phyloP scores from a whole-genome alignment of 2,113 vertebrate species.

The Gymnogyps californianus region DNA sequence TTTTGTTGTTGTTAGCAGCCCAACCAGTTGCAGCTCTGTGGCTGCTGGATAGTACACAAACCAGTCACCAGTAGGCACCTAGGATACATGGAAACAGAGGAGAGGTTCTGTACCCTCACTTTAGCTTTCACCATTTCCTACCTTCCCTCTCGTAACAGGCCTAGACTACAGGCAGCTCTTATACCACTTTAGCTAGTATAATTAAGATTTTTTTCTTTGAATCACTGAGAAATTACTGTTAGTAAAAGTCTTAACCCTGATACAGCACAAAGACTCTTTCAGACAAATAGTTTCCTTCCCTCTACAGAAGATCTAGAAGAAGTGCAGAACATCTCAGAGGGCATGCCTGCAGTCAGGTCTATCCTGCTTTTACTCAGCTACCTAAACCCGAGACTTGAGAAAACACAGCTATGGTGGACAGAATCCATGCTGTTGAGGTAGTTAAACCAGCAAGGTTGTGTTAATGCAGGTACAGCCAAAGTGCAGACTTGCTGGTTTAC shows the following conservation, averaged over 20 bases:
- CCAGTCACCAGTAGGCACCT: not conserved
- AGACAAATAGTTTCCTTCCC: not conserved
- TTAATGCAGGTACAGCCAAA: not conserved
- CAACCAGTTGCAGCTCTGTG: not conserved
- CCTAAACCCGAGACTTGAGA: not conserved
- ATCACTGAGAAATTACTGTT: not conserved
- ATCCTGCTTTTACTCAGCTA: not conserved
- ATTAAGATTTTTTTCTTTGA: not conserved
- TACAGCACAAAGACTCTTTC: not conserved
- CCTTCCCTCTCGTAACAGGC: not conserved
- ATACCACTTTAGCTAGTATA: too few relatives aligned
- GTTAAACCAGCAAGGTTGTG: not conserved
- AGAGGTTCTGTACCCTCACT: not conserved
- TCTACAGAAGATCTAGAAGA: not conserved
- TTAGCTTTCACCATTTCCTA: not conserved
- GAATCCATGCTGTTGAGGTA: not conserved
- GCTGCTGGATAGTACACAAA: not conserved
- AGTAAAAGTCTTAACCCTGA: not conserved
- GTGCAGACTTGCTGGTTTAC: not conserved
- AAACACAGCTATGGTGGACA: not conserved
- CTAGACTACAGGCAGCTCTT: not conserved
- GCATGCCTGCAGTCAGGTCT: not conserved
- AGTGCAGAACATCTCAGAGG: not conserved
- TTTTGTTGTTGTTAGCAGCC: not conserved
- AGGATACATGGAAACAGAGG: not conserved